Percentiles rank a stretch among this genome's conserved stretches.
phyloP scores from a whole-genome alignment of 2,797 vertebrate genomes.

The Pteropus rufus region DNA sequence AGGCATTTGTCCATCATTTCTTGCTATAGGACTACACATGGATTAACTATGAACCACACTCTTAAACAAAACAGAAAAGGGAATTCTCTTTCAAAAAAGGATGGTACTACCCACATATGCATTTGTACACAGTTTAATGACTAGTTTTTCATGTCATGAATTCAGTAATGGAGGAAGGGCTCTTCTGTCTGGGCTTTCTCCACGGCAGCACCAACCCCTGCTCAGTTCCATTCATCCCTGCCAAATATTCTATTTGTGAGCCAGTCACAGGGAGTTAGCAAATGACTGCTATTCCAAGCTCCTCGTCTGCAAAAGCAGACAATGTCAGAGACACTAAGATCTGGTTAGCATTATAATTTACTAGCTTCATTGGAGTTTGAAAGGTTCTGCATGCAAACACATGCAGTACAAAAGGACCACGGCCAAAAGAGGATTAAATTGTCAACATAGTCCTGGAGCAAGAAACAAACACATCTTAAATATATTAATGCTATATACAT shows the following conservation, averaged over 20 bases:
- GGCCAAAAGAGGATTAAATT: background rate
- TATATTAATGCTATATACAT: background rate
- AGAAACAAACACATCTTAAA: background rate
- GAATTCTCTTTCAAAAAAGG: slow-evolving; percentile 31
- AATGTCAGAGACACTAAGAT: background rate
- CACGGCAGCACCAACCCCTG: background rate
- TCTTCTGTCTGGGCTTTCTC: slow-evolving; percentile 47
- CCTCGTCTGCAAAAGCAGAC: slow-evolving; percentile 6
- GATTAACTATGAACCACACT: slow-evolving; percentile 12
- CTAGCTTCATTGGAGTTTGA: background rate
- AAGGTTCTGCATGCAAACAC: slow-evolving; percentile 12
- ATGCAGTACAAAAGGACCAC: background rate
- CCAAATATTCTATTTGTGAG: slow-evolving; percentile 37
- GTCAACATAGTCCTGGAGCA: background rate
- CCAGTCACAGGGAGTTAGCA: background rate
- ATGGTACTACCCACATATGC: background rate
- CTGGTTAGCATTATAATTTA: slow-evolving; percentile 56
- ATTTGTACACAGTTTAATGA: background rate
- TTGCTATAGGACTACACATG: background rate
- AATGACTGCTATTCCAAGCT: slow-evolving; percentile 29
- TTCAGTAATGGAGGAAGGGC: background rate
- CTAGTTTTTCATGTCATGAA: slow-evolving; percentile 3
- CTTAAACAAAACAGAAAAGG: background rate
- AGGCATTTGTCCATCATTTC: slow-evolving; percentile 30
- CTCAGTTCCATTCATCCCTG: background rate